A percentile compares a stretch with the other conserved stretches of the same genome.
These are phyloP conservation scores for Synanthedon myopaeformis DNA, from an alignment of 2,888 invertebrate species.

Conservation along the genomic window DNA sequence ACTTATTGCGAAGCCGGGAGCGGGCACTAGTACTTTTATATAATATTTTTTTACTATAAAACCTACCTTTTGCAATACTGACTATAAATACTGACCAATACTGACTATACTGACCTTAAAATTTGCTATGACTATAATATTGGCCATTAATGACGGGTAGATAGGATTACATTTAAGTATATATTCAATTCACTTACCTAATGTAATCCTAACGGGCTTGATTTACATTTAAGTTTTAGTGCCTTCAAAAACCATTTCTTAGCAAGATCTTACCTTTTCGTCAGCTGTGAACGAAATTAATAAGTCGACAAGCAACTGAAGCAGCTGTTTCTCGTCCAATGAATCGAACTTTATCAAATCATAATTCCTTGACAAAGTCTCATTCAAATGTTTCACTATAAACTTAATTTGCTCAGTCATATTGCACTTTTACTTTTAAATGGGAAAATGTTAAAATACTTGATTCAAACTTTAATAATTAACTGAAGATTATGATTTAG, in stretches of 20 bases:
- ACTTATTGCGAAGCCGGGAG: too few species aligned
- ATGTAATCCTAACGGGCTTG: slow-evolving; percentile 1
- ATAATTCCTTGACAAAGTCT: slow-evolving; percentile 77
- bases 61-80: too few species aligned
- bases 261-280: slow-evolving; percentile 58
- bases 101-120: too few species aligned
- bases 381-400: slow-evolving; percentile 80
- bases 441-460: too few species aligned
- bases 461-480: too few species aligned
- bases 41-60: too few species aligned
- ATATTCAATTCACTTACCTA: slow-evolving; percentile 6
- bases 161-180: slow-evolving; percentile 1
- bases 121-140: too few species aligned
- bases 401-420: slow-evolving; percentile 78
- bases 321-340: slow-evolving; percentile 77
- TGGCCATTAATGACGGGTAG: too few species aligned
- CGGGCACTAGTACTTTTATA: too few species aligned
- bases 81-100: too few species aligned
- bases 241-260: not conserved
- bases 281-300: slow-evolving; percentile 77
- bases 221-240: not conserved
- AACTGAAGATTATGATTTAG: too few species aligned
- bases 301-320: slow-evolving; percentile 84
- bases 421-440: slow-evolving; percentile 7
- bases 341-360: slow-evolving; percentile 90